A percentile compares a stretch with the other conserved stretches of the same genome.
phyloP scores from a whole-genome alignment of 1,140 invertebrate species.

The Drosophila triauraria region DNA sequence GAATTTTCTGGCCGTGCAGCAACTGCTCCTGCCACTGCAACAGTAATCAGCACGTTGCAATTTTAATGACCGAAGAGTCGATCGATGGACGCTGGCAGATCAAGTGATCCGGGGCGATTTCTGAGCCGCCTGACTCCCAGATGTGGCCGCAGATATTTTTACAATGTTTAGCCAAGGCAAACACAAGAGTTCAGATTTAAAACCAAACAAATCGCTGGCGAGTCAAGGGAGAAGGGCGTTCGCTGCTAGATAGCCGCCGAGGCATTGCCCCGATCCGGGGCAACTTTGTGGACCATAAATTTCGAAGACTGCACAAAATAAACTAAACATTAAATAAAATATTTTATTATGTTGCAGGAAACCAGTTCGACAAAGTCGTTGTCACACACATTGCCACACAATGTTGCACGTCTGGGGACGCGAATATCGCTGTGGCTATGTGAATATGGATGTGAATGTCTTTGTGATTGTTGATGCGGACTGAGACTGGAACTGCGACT shows the following conservation, averaged over 20 bases:
- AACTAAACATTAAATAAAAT: slow-evolving; percentile 85
- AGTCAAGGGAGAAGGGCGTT: slow-evolving; percentile 5
- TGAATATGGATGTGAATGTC: slow-evolving; percentile 19
- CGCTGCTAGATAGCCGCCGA: background rate
- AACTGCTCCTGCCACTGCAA: slow-evolving; percentile 36
- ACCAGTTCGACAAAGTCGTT: slow-evolving; percentile 66
- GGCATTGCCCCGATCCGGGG: slow-evolving; percentile 33
- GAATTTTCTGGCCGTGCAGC: background rate
- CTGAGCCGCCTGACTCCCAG: slow-evolving; percentile 47
- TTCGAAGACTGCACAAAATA: slow-evolving; percentile 72
- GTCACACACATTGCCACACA: slow-evolving; percentile 66
- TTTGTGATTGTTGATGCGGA: slow-evolving; percentile 6
- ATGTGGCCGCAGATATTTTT: slow-evolving; percentile 77
- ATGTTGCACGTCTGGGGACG: slow-evolving; percentile 61
- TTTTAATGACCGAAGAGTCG: slow-evolving; percentile 78
- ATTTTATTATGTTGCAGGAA: slow-evolving; percentile 80
- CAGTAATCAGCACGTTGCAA: slow-evolving; percentile 82
- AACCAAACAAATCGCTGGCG: slow-evolving; percentile 50
- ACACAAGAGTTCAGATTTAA: slow-evolving; percentile 59
- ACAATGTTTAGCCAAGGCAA: slow-evolving; percentile 81
- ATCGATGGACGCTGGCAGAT: slow-evolving; percentile 71
- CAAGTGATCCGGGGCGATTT: slow-evolving; percentile 52
- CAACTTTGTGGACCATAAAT: slow-evolving; percentile 74
- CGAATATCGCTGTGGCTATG: slow-evolving; percentile 10
- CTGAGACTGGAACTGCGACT: slow-evolving; percentile 25